Percentiles rank a stretch among this genome's conserved stretches.
Conservation (phyloP, 2,113 vertebrate genomes). For the Polyodon spathula region DNA sequence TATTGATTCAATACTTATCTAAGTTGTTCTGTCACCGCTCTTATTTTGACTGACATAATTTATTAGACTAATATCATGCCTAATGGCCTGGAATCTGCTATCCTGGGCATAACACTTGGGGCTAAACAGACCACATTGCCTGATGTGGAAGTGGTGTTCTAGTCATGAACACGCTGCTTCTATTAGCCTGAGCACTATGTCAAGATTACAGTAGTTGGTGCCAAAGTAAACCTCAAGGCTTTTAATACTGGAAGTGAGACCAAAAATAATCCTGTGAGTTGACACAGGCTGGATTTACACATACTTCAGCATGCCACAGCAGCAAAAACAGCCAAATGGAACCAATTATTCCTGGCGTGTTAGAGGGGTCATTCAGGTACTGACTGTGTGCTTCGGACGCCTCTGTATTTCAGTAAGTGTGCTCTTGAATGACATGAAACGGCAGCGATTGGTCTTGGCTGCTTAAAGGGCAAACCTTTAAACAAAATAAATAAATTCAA, state of each 20-base stretch:
- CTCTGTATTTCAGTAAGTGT: too few species aligned
- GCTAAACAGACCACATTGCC: too few species aligned
- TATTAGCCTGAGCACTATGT: constrained; percentile 26
- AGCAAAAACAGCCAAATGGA: constrained; percentile 38
- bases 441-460: too few species aligned
- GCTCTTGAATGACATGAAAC: too few species aligned
- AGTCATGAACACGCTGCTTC: constrained; percentile 33
- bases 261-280: constrained; percentile 45
- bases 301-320: constrained; percentile 29
- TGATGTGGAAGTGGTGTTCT: constrained; percentile 36
- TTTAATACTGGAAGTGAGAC: constrained; percentile 35
- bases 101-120: too few species aligned
- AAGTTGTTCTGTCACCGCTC: too few species aligned
- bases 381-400: background rate
- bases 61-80: too few species aligned
- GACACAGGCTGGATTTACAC: constrained; percentile 32
- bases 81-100: too few species aligned
- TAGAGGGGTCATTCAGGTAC: background rate
- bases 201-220: constrained; percentile 25
- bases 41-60: too few species aligned
- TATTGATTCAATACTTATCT: too few species aligned
- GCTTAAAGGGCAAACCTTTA: too few species aligned
- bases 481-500: too few species aligned
- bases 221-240: constrained; percentile 52
- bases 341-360: background rate